Evolutionary conservation across 2,113 vertebrate genomes (phyloP).

Genomic region (Upupa epops): DNA sequence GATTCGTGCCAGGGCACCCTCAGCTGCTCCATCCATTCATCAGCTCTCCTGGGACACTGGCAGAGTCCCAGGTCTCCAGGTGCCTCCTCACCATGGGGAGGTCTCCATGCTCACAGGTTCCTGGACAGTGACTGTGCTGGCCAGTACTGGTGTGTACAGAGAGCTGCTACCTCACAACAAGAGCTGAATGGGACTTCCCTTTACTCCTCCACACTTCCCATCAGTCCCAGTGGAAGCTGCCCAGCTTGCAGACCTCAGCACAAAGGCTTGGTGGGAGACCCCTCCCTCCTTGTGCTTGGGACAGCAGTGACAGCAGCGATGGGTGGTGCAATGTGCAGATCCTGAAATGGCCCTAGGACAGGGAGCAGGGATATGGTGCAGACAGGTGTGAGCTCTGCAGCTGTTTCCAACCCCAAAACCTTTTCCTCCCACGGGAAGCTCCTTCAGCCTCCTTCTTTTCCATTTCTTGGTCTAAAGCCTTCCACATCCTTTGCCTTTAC

Average conservation of each 20-base stretch:
- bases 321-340: background rate
- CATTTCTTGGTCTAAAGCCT: background rate
- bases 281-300: background rate
- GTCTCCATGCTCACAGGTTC: background rate
- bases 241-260: background rate
- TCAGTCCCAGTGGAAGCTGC: background rate
- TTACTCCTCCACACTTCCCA: background rate
- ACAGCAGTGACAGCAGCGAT: rapidly evolving
- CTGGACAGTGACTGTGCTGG: background rate
- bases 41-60: background rate
- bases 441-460: background rate
- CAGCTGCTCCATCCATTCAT: background rate
- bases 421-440: background rate
- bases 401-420: background rate
- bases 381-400: background rate
- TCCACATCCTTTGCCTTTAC: background rate
- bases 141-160: background rate
- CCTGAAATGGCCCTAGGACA: background rate
- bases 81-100: background rate
- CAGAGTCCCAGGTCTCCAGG: background rate
- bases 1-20: rapidly evolving
- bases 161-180: background rate
- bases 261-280: background rate
- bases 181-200: rapidly evolving
- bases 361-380: background rate